These are phyloP conservation scores for Otis tarda DNA, from an alignment of 2,113 vertebrate species.

Conservation along the genomic window DNA sequence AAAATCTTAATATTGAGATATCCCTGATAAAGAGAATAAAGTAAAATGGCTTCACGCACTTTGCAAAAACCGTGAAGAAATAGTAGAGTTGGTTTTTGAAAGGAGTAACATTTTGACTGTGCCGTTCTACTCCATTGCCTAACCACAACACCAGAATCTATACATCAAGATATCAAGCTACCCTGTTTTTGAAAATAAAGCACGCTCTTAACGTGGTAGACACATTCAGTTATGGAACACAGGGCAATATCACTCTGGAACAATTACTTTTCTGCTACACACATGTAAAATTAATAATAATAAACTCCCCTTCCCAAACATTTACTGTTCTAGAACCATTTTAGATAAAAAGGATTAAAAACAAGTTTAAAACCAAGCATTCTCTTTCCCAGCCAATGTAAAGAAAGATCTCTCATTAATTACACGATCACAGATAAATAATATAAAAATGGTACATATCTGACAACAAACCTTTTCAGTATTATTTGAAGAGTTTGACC, in stretches of 20 bases:
- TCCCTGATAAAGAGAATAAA: neutral
- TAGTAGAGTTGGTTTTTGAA: neutral
- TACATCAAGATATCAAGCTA: neutral
- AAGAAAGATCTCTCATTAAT: neutral
- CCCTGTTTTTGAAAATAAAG: neutral
- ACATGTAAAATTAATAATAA: neutral
- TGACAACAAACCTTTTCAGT: conserved; percentile 85
- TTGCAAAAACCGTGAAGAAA: neutral
- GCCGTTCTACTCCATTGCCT: neutral
- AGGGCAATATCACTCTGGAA: neutral
- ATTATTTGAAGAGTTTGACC: conserved; percentile 79
- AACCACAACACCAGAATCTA: neutral
- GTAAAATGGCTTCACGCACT: neutral
- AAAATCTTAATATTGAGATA: neutral
- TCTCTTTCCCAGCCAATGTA: neutral
- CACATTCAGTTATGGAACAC: neutral
- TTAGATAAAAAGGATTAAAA: neutral
- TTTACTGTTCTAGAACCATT: neutral
- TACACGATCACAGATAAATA: neutral
- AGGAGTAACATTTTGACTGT: neutral
- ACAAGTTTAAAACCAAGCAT: neutral
- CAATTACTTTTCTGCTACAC: neutral
- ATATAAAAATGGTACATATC: neutral
- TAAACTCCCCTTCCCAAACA: neutral
- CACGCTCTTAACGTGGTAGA: neutral